Evolutionary conservation across 2,797 vertebrate genomes (phyloP).

Genomic region (Macropodus opercularis): DNA sequence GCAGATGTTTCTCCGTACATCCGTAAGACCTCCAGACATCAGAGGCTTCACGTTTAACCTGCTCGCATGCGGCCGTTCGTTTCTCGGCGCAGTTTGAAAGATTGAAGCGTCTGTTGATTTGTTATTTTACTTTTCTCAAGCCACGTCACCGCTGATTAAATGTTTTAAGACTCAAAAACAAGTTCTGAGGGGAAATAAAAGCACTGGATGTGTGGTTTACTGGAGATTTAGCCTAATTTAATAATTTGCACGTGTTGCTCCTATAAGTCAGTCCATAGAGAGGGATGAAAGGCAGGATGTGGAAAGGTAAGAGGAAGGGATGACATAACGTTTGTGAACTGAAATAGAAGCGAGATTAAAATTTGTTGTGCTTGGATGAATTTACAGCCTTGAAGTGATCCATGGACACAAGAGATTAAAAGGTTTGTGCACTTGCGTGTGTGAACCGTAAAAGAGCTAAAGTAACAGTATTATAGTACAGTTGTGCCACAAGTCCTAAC

Average conservation of each 20-base stretch:
- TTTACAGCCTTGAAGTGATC: slow-evolving; percentile 41
- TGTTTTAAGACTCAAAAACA: background rate
- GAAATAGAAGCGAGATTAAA: slow-evolving; percentile 40
- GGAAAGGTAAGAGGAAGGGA: slow-evolving; percentile 21
- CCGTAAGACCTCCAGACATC: slow-evolving; percentile 27
- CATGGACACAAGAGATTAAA: slow-evolving; percentile 50
- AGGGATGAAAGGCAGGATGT: slow-evolving; percentile 12
- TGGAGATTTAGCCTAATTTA: slow-evolving; percentile 17
- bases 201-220: background rate
- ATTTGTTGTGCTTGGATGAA: slow-evolving; percentile 56
- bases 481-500: background rate
- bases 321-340: slow-evolving; percentile 59
- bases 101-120: slow-evolving; percentile 18
- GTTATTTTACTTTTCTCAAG: background rate
- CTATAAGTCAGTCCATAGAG: slow-evolving; percentile 26
- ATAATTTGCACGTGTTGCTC: slow-evolving; percentile 30
- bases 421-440: slow-evolving; percentile 27
- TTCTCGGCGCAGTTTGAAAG: slow-evolving; percentile 9
- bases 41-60: slow-evolving; percentile 32
- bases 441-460: slow-evolving; percentile 29
- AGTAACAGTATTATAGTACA: slow-evolving; percentile 3
- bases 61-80: slow-evolving; percentile 12
- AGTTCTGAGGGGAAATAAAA: background rate
- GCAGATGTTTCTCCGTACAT: slow-evolving; percentile 47
- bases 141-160: background rate